Percentiles rank a stretch among this genome's conserved stretches.
Evolutionary conservation across 2,113 vertebrate genomes (phyloP).

Genomic region (Amazona vittata): DNA sequence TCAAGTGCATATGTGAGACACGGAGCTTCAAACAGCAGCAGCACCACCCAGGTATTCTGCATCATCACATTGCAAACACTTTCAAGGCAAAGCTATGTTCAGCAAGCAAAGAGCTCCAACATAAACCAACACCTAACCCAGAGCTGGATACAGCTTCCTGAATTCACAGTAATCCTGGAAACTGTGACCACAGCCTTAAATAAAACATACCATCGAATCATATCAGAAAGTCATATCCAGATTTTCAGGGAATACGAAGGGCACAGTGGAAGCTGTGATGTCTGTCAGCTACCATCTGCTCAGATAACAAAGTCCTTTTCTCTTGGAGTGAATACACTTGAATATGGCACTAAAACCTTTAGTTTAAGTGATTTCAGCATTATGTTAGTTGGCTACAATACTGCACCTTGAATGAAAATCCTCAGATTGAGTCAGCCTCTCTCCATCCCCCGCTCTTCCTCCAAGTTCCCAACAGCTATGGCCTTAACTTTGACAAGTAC

Average conservation of each 20-base stretch:
- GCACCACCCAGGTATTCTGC: not conserved
- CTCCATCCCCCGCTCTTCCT: not conserved
- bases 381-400: not conserved
- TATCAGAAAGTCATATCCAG: not conserved
- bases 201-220: not conserved
- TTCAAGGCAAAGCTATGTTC: not conserved
- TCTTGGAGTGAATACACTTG: not conserved
- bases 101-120: not conserved
- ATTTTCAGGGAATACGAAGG: not conserved
- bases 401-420: not conserved
- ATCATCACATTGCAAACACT: rapidly evolving
- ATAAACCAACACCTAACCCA: not conserved
- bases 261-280: not conserved
- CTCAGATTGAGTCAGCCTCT: not conserved
- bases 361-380: not conserved
- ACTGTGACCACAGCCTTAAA: not conserved
- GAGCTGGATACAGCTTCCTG: not conserved
- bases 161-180: not conserved
- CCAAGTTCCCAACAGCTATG: not conserved
- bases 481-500: not conserved
- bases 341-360: not conserved
- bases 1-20: not conserved
- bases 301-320: not conserved
- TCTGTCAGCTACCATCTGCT: not conserved
- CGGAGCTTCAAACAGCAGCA: not conserved